Base-by-base conservation (phyloP, 2,797 vertebrate genomes). In the Myotis planiceps region DNA sequence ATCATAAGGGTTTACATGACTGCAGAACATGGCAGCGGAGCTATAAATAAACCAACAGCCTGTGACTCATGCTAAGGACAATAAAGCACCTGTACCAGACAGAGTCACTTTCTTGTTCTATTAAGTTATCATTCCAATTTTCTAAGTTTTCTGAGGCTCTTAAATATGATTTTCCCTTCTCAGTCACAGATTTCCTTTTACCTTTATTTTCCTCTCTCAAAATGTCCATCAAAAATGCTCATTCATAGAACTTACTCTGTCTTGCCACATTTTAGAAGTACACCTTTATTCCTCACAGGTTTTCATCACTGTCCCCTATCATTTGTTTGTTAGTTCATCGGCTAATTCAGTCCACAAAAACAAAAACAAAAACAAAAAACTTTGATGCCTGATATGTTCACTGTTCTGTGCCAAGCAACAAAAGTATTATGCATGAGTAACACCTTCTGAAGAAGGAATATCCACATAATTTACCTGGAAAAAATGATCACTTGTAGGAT, bases 101-200 rank as follows among this genome's bases (percentile, higher is more conserved):
- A 82, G 23, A 98, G 32, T 94, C 47, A 95, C 12, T 1, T 79
- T 94, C 58, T 80, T 92, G 1, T 92, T 95, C 51, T 86, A 75
- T 87, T 42, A 94, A 87, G n/a, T 92, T 98, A 74, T 80, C 94
- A 96, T 96, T 97, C 29, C 29, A 45, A 34, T 94, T 97, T 42
- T 95, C 18, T 85, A 91, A 6, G 68, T 92, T 95, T 58, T 96
- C 58, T 60, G 21, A 65, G 1, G 2, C 1, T 96, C 18, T 91
- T 58, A 95, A 66, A 88, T 81, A 87, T 32, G 93, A 25, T 39
- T 25, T 45, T 0, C 1, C 25, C 39, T 45, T 37, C 3, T 88
- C 27, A 4, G 51, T 71, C 29, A 81, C 4, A 19, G 47, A 51
- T 63, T 60, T 79, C 58, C 32, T 32, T 90, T 45, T 72, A 74